Conservation (phyloP, 2,888 invertebrate species). For the Steromphala cineraria region DNA sequence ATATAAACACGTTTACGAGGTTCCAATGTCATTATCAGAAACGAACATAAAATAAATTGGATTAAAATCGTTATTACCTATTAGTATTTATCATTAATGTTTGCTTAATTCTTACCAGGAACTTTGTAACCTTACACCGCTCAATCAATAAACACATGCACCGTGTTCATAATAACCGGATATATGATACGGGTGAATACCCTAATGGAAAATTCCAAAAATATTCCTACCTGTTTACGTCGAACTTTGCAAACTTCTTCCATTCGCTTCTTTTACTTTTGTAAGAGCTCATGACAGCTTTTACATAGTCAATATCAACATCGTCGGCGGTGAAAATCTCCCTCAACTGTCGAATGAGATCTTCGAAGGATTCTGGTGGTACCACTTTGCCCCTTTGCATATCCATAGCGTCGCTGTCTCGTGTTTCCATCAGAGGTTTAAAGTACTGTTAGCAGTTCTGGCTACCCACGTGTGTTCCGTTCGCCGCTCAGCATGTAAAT, state of each 20-base stretch:
- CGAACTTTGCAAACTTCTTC: conserved; percentile 95
- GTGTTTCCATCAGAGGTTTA: not conserved
- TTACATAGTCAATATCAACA: conserved; percentile 93
- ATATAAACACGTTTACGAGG: too few species aligned
- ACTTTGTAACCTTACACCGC: too few species aligned
- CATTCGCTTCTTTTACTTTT: conserved; percentile 93
- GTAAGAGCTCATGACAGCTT: conserved; percentile 86
- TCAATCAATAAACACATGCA: too few species aligned
- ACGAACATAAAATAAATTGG: too few species aligned
- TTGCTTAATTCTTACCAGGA: too few species aligned
- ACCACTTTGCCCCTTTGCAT: conserved; percentile 23
- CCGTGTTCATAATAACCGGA: too few species aligned
- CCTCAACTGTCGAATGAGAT: conserved; percentile 80
- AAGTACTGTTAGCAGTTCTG: not conserved
- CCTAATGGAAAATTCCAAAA: not conserved
- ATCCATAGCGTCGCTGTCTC: not conserved
- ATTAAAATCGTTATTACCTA: too few species aligned
- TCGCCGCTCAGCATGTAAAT: too few species aligned
- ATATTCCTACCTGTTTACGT: conserved; percentile 85
- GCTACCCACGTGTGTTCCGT: too few species aligned
- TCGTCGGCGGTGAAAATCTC: conserved; percentile 86
- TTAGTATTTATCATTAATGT: too few species aligned
- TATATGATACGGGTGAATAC: too few species aligned
- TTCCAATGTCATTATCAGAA: too few species aligned
- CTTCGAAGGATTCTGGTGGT: conserved; percentile 58